Evolutionary conservation across 2,797 vertebrate species (phyloP), one percentile per base, ranked within the genome.

Genomic region (Phoxinus dragarum): DNA sequence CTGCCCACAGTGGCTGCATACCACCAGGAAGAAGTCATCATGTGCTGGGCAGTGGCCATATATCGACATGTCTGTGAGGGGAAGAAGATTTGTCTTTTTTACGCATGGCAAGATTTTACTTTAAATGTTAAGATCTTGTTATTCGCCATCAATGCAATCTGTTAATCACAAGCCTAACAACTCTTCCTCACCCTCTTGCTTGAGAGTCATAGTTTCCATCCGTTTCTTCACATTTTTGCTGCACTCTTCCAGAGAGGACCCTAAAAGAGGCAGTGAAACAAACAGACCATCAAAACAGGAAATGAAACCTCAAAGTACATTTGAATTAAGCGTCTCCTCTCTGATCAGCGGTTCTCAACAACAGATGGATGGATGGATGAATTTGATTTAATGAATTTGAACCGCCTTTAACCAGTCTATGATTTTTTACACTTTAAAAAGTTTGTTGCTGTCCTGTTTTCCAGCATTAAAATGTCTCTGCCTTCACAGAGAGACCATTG

Each of bases 1-100:
- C 89, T 97, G 97, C 88, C 96, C 94, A 92, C 97, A 98, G 68
- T 97, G 97, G 94, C 96, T 97, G 93, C 97, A 98, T 47, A 98
- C 96, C 92, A 98, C 97, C 93, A 98, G 94, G 94, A 96, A 98
- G 92, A 98, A 98, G 91, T 98, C 97, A 6, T 98, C 97, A 0
- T 97, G 97, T 10, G 96, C 96, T 0, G 97, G 97, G 91, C 96
- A 98, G 88, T 98, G 96, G 89, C 97, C 97, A 40, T 98, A 98
- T 93, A 98, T 97, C 85, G 95, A 97, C 97, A 98, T 98, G 93
- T 98, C 97, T 98, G 93, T 38, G 6, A 72, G 59, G 14, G 11
- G 11, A 75, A 72, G 14, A 40, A 16, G 3, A 27, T 67, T 34
- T 34, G 47, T 19, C 6, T 27, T 44, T 79, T 69, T 19, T 59